A percentile compares a stretch with the other conserved stretches of the same genome.
Conservation (phyloP, 2,888 invertebrate species). For the Chrysina gloriosa region DNA sequence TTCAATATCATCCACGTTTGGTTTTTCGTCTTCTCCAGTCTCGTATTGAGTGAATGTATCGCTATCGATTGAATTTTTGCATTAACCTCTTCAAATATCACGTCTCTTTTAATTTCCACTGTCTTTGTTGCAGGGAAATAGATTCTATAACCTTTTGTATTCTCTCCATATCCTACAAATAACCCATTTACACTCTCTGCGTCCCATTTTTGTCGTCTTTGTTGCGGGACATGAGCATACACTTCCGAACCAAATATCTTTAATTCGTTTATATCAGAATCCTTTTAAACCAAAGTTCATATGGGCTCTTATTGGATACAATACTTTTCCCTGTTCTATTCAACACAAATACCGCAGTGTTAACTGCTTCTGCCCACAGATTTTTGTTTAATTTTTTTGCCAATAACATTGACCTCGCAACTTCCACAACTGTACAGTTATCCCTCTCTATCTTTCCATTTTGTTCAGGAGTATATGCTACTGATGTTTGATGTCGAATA, state of each 20-base stretch:
- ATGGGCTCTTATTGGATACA: neutral
- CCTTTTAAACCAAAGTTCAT: neutral
- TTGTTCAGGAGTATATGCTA: slow-evolving; percentile 11
- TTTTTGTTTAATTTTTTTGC: neutral
- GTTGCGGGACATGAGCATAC: neutral
- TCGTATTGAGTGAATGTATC: no score
- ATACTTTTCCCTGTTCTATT: neutral
- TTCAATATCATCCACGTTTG: neutral
- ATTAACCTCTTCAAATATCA: neutral
- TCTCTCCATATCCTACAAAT: slow-evolving; percentile 1
- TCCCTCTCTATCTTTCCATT: slow-evolving; percentile 4
- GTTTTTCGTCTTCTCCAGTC: neutral
- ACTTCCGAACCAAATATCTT: slow-evolving; percentile 1
- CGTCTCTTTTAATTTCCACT: slow-evolving; percentile 38
- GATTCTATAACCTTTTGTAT: slow-evolving; percentile 1
- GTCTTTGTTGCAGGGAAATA: slow-evolving; percentile 41
- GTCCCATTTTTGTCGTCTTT: slow-evolving; percentile 9
- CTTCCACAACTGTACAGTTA: neutral
- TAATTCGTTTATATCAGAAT: neutral
- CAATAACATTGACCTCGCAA: slow-evolving; percentile 2
- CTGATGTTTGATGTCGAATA: neutral
- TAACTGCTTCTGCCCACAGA: slow-evolving; percentile 14
- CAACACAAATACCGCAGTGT: neutral
- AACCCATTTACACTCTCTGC: neutral
- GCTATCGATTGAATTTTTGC: neutral